Conservation (phyloP, 2,888 invertebrate genomes). For the Lithodes maja region DNA sequence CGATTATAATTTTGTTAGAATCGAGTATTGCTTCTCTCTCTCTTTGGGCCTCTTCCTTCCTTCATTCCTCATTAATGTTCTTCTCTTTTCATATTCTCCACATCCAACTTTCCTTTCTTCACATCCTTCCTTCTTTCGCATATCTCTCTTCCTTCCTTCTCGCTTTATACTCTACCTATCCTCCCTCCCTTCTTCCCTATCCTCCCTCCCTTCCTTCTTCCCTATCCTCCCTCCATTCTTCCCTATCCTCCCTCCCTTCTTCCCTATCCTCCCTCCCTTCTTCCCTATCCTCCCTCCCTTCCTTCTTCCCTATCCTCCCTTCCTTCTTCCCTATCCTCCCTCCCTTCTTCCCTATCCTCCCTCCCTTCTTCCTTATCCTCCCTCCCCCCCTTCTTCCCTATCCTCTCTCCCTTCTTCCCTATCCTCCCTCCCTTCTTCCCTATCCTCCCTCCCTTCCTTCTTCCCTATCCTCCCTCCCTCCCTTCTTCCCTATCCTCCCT, state of each 20-base stretch:
- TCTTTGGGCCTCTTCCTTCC: neutral
- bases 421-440: neutral
- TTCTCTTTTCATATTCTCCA: too few relatives aligned
- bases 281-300: neutral
- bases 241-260: neutral
- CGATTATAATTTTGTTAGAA: too few relatives aligned
- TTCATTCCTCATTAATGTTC: neutral
- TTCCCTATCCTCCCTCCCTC: neutral
- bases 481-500: constrained; percentile 5
- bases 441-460: neutral
- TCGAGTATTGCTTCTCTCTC: neutral
- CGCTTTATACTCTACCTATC: neutral
- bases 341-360: neutral
- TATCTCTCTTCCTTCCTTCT: neutral
- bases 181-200: neutral
- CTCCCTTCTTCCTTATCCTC: neutral
- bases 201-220: too few relatives aligned
- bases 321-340: neutral
- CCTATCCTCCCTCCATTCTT: neutral
- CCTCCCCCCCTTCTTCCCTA: neutral
- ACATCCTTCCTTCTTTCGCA: too few relatives aligned
- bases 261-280: neutral
- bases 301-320: neutral
- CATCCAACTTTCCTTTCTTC: neutral
- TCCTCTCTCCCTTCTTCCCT: neutral